Evolutionary conservation across 2,888 invertebrate genomes (phyloP).

Genomic region (Drosophila prostipennis): DNA sequence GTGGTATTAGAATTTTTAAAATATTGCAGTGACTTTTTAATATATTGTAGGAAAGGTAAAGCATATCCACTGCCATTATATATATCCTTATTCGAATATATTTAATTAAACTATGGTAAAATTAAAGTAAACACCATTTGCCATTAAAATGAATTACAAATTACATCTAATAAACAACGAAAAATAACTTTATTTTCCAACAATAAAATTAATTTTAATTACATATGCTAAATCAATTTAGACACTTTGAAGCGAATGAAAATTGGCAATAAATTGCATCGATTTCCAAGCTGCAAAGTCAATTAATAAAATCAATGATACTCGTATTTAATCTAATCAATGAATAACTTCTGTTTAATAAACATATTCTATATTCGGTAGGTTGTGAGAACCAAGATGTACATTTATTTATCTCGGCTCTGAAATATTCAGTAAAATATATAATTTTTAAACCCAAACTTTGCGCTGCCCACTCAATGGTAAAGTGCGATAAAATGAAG

Average conservation of each 20-base stretch:
- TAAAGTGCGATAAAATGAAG: conserved; percentile 23
- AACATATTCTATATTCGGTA: too few species aligned
- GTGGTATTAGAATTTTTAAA: not conserved
- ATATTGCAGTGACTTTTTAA: not conserved
- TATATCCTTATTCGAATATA: too few species aligned
- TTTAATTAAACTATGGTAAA: too few species aligned
- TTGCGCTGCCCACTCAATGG: conserved; percentile 3
- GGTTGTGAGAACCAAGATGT: not conserved
- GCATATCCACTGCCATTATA: too few species aligned
- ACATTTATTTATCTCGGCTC: not conserved
- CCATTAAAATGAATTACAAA: too few species aligned
- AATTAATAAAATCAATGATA: too few species aligned
- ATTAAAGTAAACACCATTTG: too few species aligned
- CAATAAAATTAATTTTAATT: not conserved
- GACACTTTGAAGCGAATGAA: not conserved
- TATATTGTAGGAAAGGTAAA: not conserved
- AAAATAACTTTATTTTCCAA: too few species aligned
- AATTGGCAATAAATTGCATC: not conserved
- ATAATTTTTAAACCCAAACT: not conserved
- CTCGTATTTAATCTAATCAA: too few species aligned
- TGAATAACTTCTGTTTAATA: too few species aligned
- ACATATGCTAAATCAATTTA: not conserved
- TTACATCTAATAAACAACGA: too few species aligned
- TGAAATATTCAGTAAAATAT: not conserved
- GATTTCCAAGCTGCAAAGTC: not conserved